These are phyloP conservation scores for Frankliniella fusca DNA, from an alignment of 2,888 invertebrate species.

Conservation along the genomic window DNA sequence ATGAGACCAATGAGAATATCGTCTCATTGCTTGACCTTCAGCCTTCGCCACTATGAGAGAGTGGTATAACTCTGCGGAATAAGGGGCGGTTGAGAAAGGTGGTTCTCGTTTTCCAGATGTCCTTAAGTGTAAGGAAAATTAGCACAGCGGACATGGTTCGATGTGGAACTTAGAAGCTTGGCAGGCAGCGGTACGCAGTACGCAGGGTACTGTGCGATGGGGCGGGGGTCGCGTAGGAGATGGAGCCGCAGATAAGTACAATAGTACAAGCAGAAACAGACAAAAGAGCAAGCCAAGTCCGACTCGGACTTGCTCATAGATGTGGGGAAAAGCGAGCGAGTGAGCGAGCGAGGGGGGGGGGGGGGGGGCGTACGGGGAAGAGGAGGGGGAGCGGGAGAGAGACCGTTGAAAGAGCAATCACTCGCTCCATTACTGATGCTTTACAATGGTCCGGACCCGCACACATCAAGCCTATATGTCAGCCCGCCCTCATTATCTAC, in stretches of 20 bases:
- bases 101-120: no score
- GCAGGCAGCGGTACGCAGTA: no score
- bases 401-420: conserved; percentile 1
- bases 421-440: conserved; percentile 22
- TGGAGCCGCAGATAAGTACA: background rate
- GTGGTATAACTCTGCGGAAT: no score
- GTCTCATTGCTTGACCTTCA: no score
- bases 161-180: no score
- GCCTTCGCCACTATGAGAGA: no score
- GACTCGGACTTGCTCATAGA: background rate
- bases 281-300: background rate
- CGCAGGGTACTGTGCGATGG: no score
- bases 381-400: background rate
- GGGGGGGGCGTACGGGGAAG: background rate
- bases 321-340: background rate
- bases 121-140: no score
- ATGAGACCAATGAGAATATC: no score
- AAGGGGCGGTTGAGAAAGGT: no score
- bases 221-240: background rate
- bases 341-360: background rate
- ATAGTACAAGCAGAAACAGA: background rate
- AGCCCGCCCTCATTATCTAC: background rate
- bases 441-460: conserved; percentile 7
- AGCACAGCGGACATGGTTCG: no score
- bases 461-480: background rate